These are phyloP conservation scores for Meleagris gallopavo DNA, from an alignment of 2,113 vertebrate genomes.

Conservation along the genomic window DNA sequence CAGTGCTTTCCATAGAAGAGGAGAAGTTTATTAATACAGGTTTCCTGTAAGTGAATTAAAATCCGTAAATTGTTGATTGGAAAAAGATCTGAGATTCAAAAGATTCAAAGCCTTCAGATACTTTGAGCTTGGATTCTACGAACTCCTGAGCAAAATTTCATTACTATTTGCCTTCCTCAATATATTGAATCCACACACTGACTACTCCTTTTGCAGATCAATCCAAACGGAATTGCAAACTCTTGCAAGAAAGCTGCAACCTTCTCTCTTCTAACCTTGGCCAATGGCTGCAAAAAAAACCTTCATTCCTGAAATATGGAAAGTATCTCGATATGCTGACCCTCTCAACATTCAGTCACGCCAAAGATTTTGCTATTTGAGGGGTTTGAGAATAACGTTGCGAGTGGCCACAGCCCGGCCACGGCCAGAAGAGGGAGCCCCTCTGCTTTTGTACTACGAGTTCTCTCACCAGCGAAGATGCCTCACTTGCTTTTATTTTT, in stretches of 20 bases:
- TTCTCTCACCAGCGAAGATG: not conserved
- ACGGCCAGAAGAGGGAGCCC: constrained; percentile 36
- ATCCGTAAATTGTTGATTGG: not conserved
- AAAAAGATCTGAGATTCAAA: not conserved
- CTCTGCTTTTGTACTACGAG: not conserved
- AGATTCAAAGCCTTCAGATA: not conserved
- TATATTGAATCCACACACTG: not conserved
- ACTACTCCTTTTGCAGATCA: not conserved
- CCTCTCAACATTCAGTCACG: not conserved
- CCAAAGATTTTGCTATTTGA: not conserved
- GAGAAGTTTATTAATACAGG: not conserved
- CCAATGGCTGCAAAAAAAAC: not conserved
- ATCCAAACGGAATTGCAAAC: not conserved
- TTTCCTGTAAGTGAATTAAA: not conserved
- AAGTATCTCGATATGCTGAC: not conserved
- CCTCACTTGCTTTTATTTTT: not conserved
- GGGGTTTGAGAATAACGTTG: not conserved
- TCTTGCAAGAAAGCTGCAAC: not conserved
- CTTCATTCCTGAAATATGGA: not conserved
- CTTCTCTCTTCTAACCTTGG: not conserved
- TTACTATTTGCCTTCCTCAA: not conserved
- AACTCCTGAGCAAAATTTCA: not conserved
- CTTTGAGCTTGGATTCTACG: not conserved
- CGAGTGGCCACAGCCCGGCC: fast-evolving
- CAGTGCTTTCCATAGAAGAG: not conserved